A percentile compares a stretch with the other conserved stretches of the same genome.
Conservation (phyloP, 1,140 invertebrate species). For the Trichogramma pretiosum region DNA sequence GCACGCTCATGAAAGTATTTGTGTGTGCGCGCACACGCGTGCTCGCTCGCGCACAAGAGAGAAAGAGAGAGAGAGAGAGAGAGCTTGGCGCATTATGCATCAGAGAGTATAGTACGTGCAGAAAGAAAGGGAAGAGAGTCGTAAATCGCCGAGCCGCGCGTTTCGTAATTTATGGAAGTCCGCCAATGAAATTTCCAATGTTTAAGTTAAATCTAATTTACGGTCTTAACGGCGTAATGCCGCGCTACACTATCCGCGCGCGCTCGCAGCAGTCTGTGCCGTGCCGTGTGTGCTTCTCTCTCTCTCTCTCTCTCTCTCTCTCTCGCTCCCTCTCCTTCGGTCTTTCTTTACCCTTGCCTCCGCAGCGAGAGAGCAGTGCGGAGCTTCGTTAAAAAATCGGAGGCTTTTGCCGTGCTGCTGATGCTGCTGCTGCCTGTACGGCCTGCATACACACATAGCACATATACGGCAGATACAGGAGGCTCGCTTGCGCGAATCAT, state of each 20-base stretch:
- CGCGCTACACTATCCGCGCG: background rate
- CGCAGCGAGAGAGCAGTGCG: too few relatives aligned
- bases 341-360: too few relatives aligned
- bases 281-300: background rate
- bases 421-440: background rate
- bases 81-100: background rate
- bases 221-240: constrained; percentile 17
- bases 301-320: background rate
- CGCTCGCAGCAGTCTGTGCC: background rate
- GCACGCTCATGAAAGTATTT: background rate
- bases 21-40: background rate
- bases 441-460: background rate
- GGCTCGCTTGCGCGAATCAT: constrained; percentile 16
- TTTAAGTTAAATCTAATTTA: constrained; percentile 27
- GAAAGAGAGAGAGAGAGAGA: constrained; percentile 3
- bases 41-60: background rate
- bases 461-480: too few relatives aligned
- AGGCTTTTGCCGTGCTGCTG: background rate
- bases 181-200: constrained; percentile 21
- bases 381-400: constrained; percentile 5
- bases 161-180: constrained; percentile 16
- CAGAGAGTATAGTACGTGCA: background rate
- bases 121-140: background rate
- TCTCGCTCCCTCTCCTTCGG: background rate
- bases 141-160: constrained; percentile 2